These are phyloP conservation scores for Apistogramma diplotaenia DNA, from an alignment of 2,113 vertebrate genomes.

Conservation along the genomic window DNA sequence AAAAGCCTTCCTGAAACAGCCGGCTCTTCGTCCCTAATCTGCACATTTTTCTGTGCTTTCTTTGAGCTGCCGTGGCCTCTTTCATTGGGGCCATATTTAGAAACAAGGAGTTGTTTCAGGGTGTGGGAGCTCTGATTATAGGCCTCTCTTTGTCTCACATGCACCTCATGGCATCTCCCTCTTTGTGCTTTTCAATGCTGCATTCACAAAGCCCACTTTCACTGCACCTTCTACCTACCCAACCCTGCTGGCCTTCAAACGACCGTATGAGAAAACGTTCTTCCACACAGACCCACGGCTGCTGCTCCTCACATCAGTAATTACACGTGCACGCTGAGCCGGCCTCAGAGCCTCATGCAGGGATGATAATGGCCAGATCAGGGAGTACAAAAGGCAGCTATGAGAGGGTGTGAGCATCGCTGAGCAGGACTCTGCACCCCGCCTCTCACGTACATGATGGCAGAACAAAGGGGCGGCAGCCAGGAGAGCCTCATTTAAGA, in stretches of 20 bases:
- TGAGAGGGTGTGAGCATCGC: conserved; percentile 43
- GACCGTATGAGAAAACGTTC: background rate
- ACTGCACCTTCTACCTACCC: background rate
- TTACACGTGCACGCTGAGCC: conserved; percentile 30
- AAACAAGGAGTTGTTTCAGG: conserved; percentile 37
- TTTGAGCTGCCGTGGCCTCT: background rate
- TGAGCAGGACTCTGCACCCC: background rate
- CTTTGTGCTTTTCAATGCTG: conserved; percentile 5
- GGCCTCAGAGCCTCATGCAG: conserved; percentile 9
- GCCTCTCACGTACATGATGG: conserved; percentile 7
- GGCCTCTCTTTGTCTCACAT: conserved; percentile 3
- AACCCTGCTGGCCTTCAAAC: background rate
- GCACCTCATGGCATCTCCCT: conserved; percentile 18
- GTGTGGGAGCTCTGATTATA: conserved; percentile 51
- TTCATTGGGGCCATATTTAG: conserved; percentile 25
- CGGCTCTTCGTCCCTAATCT: conserved; percentile 11
- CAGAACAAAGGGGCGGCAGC: conserved; percentile 34
- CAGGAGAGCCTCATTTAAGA: conserved; percentile 3
- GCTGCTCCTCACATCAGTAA: conserved; percentile 55
- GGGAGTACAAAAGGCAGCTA: conserved; percentile 17
- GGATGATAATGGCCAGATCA: conserved; percentile 42
- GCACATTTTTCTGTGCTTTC: conserved; percentile 36
- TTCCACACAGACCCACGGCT: conserved; percentile 8
- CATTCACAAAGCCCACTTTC: background rate
- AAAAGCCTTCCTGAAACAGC: conserved; percentile 24